These are phyloP conservation scores for Gymnocypris eckloni DNA, from an alignment of 2,797 vertebrate genomes.

Conservation along the genomic window DNA sequence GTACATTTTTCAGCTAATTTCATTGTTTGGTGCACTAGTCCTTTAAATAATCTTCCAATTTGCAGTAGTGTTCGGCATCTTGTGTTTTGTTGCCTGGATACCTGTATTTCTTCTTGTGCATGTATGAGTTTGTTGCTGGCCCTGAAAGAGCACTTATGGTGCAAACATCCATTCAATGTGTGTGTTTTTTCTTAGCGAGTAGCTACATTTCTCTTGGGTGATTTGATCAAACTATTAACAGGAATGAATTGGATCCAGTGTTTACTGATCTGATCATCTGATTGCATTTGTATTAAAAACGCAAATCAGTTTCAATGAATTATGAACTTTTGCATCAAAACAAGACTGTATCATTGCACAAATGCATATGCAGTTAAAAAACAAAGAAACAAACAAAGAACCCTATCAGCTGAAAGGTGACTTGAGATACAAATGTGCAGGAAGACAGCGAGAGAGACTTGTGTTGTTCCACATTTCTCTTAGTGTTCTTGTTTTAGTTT, in stretches of 20 bases:
- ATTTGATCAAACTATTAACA: neutral
- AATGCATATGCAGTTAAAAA: neutral
- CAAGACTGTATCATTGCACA: neutral
- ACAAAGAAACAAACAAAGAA: neutral
- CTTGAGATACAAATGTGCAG: neutral
- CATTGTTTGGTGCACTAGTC: neutral
- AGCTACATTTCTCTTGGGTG: neutral
- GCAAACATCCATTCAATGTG: neutral
- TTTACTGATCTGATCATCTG: neutral
- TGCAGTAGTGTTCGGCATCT: neutral
- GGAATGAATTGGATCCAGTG: neutral
- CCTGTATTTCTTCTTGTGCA: neutral
- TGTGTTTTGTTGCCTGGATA: neutral
- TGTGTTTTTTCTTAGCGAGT: too few species aligned
- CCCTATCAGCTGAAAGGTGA: neutral
- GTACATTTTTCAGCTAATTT: neutral
- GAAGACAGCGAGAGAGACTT: neutral
- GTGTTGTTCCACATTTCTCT: neutral
- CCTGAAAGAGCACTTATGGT: neutral
- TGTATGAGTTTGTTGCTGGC: neutral
- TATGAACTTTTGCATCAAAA: neutral
- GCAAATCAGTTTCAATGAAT: neutral
- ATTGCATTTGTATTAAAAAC: neutral
- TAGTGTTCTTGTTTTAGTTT: neutral
- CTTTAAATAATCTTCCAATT: neutral